Conservation (phyloP, 2,888 invertebrate species). For the Drosophila algonquin region DNA sequence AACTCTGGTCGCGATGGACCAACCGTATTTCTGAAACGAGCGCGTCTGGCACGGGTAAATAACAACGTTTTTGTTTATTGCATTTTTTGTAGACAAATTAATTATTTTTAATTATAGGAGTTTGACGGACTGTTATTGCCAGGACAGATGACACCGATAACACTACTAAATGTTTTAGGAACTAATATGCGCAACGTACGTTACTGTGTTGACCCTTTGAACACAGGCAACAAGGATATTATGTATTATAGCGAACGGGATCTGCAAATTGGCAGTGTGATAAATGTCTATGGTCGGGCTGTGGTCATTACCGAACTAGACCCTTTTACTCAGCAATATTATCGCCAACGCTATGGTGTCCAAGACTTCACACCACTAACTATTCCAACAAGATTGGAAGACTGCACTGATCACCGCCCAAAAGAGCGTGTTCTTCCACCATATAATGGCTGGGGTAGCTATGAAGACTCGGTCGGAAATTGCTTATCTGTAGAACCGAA, state of each 20-base stretch:
- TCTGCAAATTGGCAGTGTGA: slow-evolving; percentile 91
- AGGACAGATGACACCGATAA: slow-evolving; percentile 85
- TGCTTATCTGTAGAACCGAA: slow-evolving; percentile 92
- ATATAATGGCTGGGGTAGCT: slow-evolving; percentile 95
- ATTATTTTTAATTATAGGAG: slow-evolving; percentile 57
- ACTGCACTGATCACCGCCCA: slow-evolving; percentile 41
- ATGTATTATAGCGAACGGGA: slow-evolving; percentile 85
- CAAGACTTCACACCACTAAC: slow-evolving; percentile 80
- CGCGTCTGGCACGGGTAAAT: slow-evolving; percentile 90
- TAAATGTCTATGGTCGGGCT: slow-evolving; percentile 93
- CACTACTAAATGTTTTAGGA: slow-evolving; percentile 88
- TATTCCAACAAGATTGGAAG: slow-evolving; percentile 70
- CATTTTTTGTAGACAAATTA: too few relatives aligned
- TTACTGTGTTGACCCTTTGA: slow-evolving; percentile 86
- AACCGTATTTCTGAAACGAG: slow-evolving; percentile 89
- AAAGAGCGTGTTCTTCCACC: slow-evolving; percentile 87
- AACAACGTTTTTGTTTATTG: neutral
- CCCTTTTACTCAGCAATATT: slow-evolving; percentile 93
- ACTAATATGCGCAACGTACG: slow-evolving; percentile 85
- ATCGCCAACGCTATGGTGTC: slow-evolving; percentile 85
- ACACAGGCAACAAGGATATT: slow-evolving; percentile 84
- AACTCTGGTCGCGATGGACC: slow-evolving; percentile 90
- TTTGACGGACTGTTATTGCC: slow-evolving; percentile 81
- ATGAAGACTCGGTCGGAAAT: slow-evolving; percentile 95
- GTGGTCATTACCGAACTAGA: slow-evolving; percentile 93